Evolutionary conservation across 1,140 invertebrate species (phyloP), one percentile per base, ranked within the genome.

Genomic region (Geopemphigus sp.): DNA sequence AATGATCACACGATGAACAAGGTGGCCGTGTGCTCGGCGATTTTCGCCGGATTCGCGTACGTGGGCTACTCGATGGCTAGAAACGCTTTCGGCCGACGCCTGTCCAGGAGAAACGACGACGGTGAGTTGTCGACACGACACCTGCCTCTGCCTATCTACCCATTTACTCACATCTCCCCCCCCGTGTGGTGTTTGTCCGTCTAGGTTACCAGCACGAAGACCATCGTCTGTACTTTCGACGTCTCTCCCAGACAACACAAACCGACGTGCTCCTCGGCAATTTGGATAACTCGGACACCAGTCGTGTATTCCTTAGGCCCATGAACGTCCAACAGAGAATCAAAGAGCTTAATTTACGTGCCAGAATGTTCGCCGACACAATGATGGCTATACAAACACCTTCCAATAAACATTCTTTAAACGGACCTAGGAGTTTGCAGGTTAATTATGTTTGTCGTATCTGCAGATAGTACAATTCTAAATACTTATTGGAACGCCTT

Each of bases 1-100:
- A 82, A 84, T 29, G 86, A 87, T 81, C 85, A 85, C 81, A 85
- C 86, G 57, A 85, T 86, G 15, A 86, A 86, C 81, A 86, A 86
- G 84, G 86, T 88, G 8, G 87, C 87, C 6, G 81, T 88, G 22
- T 88, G 87, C 81, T 88, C 87, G 15, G 87, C 87, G 22, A 87
- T 88, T 63, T 88, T 88, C 83, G 87, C 87, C 68, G 87, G 87
- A 26, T 88, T 88, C 83, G 87, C 87, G 8, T 88, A 88, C 82
- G 87, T 88, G 45, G 87, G 87, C 19, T 88, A 88, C 81, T 87
- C 87, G n/a, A 86, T 88, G 53, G 87, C 87, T 2, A 83, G 86
- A 81, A 88, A 87, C 68, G 87, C 87, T 19, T 88, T 88, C 81
- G 87, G 86, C 81, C 83, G 86, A 76, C 85, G 86, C 80, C 72